These are phyloP conservation scores for Pseudopipra pipra DNA, from an alignment of 2,113 vertebrate species.

Conservation along the genomic window DNA sequence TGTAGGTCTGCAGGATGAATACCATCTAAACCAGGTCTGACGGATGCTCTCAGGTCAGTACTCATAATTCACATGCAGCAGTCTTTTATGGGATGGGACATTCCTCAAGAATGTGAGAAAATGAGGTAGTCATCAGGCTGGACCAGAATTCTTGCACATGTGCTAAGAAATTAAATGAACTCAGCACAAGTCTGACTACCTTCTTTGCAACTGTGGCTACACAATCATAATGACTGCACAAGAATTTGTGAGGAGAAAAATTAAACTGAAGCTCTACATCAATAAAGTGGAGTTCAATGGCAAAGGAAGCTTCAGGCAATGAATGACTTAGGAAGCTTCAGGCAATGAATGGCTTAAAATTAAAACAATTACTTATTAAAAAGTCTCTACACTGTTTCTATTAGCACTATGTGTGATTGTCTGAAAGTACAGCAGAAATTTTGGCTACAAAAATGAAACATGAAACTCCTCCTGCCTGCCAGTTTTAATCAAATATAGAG, in stretches of 20 bases:
- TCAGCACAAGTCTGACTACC: not conserved
- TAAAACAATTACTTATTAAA: not conserved
- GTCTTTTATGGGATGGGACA: not conserved
- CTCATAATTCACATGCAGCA: not conserved
- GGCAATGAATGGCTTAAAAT: not conserved
- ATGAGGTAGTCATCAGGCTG: not conserved
- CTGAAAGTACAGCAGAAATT: constrained; percentile 8
- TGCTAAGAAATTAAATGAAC: not conserved
- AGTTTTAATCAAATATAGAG: constrained; percentile 32
- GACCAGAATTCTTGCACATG: not conserved
- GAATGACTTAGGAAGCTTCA: not conserved
- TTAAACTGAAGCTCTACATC: not conserved
- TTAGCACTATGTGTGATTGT: not conserved
- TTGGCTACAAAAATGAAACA: not conserved
- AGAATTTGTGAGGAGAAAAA: not conserved
- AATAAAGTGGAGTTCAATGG: not conserved
- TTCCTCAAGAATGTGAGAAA: not conserved
- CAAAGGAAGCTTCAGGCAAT: not conserved
- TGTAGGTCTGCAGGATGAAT: not conserved
- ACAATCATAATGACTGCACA: not conserved
- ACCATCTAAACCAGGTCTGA: not conserved
- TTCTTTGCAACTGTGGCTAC: not conserved
- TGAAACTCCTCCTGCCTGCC: not conserved
- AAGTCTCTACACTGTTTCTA: not conserved
- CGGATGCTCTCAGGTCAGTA: not conserved